phyloP scores from a whole-genome alignment of 2,797 vertebrate genomes.

The Acrossocheilus wenchowensis region DNA sequence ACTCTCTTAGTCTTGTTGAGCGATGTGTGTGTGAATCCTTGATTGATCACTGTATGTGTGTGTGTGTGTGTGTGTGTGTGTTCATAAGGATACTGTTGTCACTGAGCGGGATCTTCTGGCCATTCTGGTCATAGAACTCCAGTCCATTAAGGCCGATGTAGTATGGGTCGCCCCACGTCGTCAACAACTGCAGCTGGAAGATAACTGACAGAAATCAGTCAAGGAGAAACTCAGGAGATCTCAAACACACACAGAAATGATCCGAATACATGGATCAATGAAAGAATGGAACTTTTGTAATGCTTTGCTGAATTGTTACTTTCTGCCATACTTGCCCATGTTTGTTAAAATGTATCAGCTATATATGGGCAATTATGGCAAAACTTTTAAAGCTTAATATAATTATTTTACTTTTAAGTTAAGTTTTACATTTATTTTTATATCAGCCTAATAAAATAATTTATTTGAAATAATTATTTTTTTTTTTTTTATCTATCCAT shows the following conservation, averaged over 20 bases:
- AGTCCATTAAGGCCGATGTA: conserved; percentile 96
- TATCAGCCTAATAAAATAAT: no score
- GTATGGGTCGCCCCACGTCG: conserved; percentile 96
- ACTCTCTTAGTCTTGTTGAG: neutral
- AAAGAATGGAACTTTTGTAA: no score
- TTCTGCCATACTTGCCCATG: neutral
- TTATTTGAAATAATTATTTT: no score
- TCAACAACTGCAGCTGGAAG: conserved; percentile 97
- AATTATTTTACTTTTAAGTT: no score
- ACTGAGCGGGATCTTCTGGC: conserved; percentile 85
- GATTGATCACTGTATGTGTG: neutral
- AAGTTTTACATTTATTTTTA: no score
- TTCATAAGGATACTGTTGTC: conserved; percentile 93
- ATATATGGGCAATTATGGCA: no score
- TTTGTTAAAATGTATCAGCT: neutral
- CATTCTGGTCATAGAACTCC: conserved; percentile 87
- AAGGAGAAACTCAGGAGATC: conserved; percentile 61
- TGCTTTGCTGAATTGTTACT: neutral
- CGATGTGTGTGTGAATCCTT: neutral
- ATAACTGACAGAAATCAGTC: conserved; percentile 82
- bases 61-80: neutral
- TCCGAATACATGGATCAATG: neutral
- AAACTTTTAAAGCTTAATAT: no score
- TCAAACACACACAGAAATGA: neutral
- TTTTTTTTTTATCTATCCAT: no score